A percentile compares a stretch with the other conserved stretches of the same genome.
Evolutionary conservation across 2,113 vertebrate species (phyloP).

Genomic region (Cyanoramphus novaezelandiae): DNA sequence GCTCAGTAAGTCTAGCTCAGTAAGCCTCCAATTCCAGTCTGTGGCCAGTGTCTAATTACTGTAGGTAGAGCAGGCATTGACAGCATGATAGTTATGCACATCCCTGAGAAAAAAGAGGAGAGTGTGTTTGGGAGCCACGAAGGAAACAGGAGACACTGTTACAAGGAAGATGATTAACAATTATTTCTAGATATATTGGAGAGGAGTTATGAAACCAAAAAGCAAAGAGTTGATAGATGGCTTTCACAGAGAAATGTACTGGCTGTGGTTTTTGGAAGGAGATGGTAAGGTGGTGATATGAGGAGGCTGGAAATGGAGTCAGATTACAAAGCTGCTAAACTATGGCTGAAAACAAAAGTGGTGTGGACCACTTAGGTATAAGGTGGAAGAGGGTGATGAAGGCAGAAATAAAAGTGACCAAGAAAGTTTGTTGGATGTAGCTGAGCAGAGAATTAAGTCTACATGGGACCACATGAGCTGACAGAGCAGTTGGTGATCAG

Average conservation of each 20-base stretch:
- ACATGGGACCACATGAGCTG: not conserved
- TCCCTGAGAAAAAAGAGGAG: not conserved
- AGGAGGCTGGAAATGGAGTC: not conserved
- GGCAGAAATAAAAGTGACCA: not conserved
- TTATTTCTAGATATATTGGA: not conserved
- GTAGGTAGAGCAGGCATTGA: not conserved
- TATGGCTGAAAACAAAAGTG: not conserved
- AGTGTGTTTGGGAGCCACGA: not conserved
- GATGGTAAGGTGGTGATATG: not conserved
- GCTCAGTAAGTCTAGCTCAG: not conserved
- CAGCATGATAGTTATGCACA: not conserved
- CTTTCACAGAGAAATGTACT: not conserved
- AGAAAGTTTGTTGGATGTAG: not conserved
- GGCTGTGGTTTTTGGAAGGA: not conserved
- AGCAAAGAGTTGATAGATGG: not conserved
- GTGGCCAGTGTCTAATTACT: not conserved
- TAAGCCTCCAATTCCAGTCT: not conserved
- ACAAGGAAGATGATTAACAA: not conserved
- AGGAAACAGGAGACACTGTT: not conserved
- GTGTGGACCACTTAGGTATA: not conserved
- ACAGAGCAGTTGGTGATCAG: not conserved
- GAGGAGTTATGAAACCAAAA: not conserved
- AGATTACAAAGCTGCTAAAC: not conserved
- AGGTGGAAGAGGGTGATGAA: not conserved
- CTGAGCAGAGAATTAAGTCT: not conserved